Conservation (phyloP, 37 sponge, comb jelly and placozoan genomes). For the Spongilla lacustris region DNA sequence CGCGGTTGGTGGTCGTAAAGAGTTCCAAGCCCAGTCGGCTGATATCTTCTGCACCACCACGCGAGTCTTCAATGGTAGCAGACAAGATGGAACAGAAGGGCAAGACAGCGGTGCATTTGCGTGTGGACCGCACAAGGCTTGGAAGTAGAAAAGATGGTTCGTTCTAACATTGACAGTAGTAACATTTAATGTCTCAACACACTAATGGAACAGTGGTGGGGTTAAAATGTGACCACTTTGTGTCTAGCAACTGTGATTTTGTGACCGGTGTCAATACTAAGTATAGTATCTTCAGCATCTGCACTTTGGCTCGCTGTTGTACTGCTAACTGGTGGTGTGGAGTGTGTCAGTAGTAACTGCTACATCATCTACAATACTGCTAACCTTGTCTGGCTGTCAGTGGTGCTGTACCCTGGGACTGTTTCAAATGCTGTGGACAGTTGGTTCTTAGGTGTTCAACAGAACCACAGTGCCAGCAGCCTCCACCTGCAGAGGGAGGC, state of each 20-base stretch:
- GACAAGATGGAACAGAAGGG: not conserved
- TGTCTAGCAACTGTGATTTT: not conserved
- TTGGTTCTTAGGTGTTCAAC: conserved; percentile 78
- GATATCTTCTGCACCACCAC: not conserved
- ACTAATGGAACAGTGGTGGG: not conserved
- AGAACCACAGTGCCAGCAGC: conserved; percentile 78
- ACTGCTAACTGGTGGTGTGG: not conserved
- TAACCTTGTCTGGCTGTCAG: not conserved
- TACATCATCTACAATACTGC: no score
- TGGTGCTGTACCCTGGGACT: not conserved
- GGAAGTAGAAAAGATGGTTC: not conserved
- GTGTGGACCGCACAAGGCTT: not conserved
- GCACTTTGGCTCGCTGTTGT: conserved; percentile 9
- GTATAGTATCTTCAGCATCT: conserved; percentile 32
- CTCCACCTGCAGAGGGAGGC: conserved; percentile 54
- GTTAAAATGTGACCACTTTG: conserved; percentile 23
- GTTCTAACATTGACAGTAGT: not conserved
- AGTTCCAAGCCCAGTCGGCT: not conserved
- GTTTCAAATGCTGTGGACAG: conserved; percentile 42
- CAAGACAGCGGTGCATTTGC: not conserved
- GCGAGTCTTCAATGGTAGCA: not conserved
- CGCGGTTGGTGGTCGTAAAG: not conserved
- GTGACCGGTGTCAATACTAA: not conserved
- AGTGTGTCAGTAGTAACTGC: no score
- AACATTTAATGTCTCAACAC: not conserved